Conservation (phyloP, 2,797 vertebrate genomes). For the Melopsittacus undulatus region DNA sequence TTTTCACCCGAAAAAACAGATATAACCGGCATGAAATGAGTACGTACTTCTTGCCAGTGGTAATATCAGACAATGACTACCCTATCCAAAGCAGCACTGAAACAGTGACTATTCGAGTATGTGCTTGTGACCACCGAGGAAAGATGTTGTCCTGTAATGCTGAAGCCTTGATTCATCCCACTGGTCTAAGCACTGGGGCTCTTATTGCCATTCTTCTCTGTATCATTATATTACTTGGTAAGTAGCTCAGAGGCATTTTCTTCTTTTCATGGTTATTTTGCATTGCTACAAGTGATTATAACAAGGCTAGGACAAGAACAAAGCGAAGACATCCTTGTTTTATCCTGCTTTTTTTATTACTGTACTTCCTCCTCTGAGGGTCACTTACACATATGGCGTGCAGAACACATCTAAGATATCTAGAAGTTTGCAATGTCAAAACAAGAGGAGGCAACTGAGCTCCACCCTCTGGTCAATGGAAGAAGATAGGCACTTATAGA, state of each 20-base stretch:
- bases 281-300: background rate
- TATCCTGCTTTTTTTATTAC: background rate
- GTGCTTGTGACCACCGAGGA: conserved; percentile 91
- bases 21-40: conserved; percentile 90
- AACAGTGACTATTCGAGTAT: conserved; percentile 91
- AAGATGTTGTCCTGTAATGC: conserved; percentile 93
- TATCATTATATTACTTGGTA: conserved; percentile 93
- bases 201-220: conserved; percentile 94
- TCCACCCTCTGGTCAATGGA: background rate
- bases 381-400: background rate
- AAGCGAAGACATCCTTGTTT: background rate
- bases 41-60: conserved; percentile 89
- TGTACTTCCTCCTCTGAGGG: background rate
- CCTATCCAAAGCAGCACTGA: conserved; percentile 92
- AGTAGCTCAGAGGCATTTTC: conserved; percentile 67
- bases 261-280: conserved; percentile 27
- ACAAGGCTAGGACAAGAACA: background rate
- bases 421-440: background rate
- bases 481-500: background rate
- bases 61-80: conserved; percentile 89
- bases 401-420: background rate
- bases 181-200: conserved; percentile 94
- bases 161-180: conserved; percentile 88
- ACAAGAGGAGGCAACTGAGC: background rate
- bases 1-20: conserved; percentile 87